phyloP scores from a whole-genome alignment of 2,797 vertebrate genomes.

The Dendrocincla fuliginosa region DNA sequence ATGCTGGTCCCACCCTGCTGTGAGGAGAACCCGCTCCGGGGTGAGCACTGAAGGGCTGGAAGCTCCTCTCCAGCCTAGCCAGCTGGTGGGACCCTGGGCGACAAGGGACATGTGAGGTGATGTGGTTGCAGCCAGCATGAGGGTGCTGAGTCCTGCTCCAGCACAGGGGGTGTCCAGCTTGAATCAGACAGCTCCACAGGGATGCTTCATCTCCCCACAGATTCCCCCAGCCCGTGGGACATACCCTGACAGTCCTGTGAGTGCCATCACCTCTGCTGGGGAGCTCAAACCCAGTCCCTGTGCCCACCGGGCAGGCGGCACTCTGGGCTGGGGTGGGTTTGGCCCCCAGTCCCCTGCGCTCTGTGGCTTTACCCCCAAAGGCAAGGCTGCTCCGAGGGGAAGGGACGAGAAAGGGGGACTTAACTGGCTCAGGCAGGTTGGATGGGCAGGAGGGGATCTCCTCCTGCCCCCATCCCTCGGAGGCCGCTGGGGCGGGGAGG shows the following conservation, averaged over 20 bases:
- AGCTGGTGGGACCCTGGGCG: not conserved
- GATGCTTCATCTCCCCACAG: not conserved
- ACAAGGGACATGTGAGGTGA: not conserved
- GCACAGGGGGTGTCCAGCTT: not conserved
- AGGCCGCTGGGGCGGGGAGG: not conserved
- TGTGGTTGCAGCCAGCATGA: not conserved
- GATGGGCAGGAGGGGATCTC: not conserved
- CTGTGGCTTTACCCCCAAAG: not conserved
- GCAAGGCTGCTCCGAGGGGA: not conserved
- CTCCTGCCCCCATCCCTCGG: not conserved
- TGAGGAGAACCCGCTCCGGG: not conserved
- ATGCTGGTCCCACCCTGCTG: not conserved
- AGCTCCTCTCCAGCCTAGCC: not conserved
- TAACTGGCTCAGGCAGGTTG: not conserved
- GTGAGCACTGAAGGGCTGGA: not conserved
- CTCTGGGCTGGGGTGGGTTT: not conserved
- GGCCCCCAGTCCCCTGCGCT: not conserved
- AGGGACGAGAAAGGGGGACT: not conserved
- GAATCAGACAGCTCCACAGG: fast-evolving
- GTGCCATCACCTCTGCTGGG: not conserved
- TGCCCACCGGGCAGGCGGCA: not conserved
- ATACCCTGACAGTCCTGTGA: fast-evolving
- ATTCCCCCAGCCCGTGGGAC: not conserved
- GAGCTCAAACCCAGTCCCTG: not conserved
- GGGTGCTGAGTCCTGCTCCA: not conserved